Percentiles rank a stretch among this genome's conserved stretches.
phyloP scores from a whole-genome alignment of 2,888 invertebrate genomes.

The Apodemia duryi region DNA sequence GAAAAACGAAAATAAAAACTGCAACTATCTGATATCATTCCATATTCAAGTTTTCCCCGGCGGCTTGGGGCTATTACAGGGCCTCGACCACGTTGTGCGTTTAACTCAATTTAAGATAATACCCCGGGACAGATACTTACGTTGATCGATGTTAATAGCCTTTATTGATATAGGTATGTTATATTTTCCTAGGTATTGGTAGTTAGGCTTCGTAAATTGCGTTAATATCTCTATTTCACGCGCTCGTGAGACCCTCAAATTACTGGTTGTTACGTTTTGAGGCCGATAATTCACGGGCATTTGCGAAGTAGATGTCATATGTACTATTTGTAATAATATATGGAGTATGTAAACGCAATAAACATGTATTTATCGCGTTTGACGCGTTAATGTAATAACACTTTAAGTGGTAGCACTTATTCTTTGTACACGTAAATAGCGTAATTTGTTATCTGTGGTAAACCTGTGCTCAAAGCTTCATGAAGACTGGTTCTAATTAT shows the following conservation, averaged over 20 bases:
- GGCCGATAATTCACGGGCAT: conserved; percentile 52
- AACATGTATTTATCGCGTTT: conserved; percentile 19
- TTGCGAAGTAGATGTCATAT: conserved; percentile 28
- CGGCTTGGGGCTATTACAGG: conserved; percentile 49
- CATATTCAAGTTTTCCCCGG: conserved; percentile 33
- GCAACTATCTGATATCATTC: conserved; percentile 20
- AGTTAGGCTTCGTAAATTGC: conserved; percentile 61
- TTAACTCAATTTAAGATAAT: conserved; percentile 69
- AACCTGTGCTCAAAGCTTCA: not conserved
- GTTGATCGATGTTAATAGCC: conserved; percentile 71
- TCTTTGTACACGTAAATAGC: not conserved
- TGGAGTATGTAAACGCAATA: conserved; percentile 22
- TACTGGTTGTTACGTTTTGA: conserved; percentile 58
- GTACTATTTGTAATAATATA: conserved; percentile 26
- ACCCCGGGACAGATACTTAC: conserved; percentile 58
- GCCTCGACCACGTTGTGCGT: conserved; percentile 34
- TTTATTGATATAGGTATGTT: conserved; percentile 73
- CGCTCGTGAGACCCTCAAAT: conserved; percentile 58
- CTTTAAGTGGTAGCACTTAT: conserved; percentile 14
- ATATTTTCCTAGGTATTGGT: conserved; percentile 53
- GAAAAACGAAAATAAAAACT: conserved; percentile 8
- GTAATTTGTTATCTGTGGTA: not conserved
- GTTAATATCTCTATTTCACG: conserved; percentile 61
- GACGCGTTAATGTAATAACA: conserved; percentile 33
- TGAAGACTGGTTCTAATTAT: not conserved